phyloP scores from a whole-genome alignment of 2,113 vertebrate species.

The Empidonax alnorum region DNA sequence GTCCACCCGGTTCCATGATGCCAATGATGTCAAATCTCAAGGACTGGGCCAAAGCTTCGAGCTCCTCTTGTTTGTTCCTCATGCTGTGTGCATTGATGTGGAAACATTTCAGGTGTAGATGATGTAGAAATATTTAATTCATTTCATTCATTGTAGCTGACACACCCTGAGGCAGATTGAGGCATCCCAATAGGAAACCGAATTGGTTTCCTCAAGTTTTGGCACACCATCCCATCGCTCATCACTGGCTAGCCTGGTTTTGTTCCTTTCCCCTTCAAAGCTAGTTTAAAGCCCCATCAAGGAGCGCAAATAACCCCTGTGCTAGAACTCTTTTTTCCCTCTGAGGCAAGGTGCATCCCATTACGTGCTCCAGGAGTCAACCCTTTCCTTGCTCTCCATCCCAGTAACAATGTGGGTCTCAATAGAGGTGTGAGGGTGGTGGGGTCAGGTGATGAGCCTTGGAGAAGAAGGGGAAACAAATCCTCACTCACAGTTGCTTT shows the following conservation, averaged over 20 bases:
- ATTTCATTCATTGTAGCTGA: background rate
- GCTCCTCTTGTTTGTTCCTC: background rate
- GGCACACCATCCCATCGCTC: background rate
- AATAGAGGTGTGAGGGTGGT: accelerated
- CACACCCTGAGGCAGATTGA: background rate
- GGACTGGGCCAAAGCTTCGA: background rate
- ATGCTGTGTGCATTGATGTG: background rate
- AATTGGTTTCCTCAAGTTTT: background rate
- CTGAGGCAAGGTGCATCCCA: background rate
- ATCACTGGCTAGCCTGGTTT: background rate
- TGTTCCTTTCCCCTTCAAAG: background rate
- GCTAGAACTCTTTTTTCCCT: background rate
- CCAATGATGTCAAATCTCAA: background rate
- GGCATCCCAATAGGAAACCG: no score
- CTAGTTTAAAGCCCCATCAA: background rate
- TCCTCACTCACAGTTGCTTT: background rate
- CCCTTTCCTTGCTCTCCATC: background rate
- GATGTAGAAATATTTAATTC: background rate
- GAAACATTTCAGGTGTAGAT: background rate
- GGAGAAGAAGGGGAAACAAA: background rate
- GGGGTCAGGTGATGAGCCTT: background rate
- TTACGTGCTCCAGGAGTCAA: accelerated
- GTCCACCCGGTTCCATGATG: background rate
- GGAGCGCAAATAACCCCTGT: background rate
- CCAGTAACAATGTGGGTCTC: background rate